Percentiles rank a stretch among this genome's conserved stretches.
These are phyloP conservation scores for Nannospalax galili DNA, from an alignment of 2,113 vertebrate species.

Conservation along the genomic window DNA sequence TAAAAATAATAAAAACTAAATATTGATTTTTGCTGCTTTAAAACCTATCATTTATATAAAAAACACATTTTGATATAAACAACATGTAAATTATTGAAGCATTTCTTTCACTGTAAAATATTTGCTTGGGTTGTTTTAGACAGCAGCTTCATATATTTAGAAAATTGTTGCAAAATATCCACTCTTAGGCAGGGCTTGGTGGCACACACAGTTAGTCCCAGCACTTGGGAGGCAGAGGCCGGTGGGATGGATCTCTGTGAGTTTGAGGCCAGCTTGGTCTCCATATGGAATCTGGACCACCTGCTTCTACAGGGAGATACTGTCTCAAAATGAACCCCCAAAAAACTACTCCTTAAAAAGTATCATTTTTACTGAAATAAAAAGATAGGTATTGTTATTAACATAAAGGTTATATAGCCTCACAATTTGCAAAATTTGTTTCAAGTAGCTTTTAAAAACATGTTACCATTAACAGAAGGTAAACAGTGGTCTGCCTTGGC, in stretches of 20 bases:
- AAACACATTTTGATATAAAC: neutral
- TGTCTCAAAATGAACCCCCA: too few species aligned
- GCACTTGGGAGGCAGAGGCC: too few species aligned
- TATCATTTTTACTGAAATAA: slow-evolving; percentile 33
- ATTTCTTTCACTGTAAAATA: slow-evolving; percentile 20
- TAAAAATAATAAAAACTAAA: too few species aligned
- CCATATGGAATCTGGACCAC: too few species aligned
- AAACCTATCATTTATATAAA: neutral
- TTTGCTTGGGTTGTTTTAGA: neutral
- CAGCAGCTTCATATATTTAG: neutral
- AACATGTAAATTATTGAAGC: neutral
- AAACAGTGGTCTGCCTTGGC: neutral
- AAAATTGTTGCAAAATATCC: slow-evolving; percentile 42
- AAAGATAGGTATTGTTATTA: neutral
- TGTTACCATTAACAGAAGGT: neutral
- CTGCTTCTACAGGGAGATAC: too few species aligned
- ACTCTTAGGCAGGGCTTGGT: too few species aligned
- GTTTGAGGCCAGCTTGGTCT: too few species aligned
- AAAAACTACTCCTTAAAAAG: too few species aligned
- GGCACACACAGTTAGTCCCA: too few species aligned
- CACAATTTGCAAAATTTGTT: neutral
- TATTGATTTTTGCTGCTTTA: too few species aligned
- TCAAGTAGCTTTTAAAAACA: neutral
- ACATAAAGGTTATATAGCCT: slow-evolving; percentile 48
- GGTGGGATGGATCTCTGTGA: too few species aligned